A percentile compares a stretch with the other conserved stretches of the same genome.
Conservation (phyloP, 2,888 invertebrate genomes). For the Heliconius charithonia region DNA sequence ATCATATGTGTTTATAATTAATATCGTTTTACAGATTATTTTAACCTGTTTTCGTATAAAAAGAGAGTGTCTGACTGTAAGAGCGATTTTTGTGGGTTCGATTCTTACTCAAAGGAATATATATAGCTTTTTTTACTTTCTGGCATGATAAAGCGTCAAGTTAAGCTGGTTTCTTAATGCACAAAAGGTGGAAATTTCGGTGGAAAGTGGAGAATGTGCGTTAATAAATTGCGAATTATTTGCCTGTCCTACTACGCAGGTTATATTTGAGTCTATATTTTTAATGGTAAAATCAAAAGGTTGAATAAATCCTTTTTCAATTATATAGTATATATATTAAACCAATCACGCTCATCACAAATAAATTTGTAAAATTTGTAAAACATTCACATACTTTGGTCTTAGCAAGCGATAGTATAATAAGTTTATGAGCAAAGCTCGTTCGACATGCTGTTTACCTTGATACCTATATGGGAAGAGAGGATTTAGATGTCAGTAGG, state of each 20-base stretch:
- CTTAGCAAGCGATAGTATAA: neutral
- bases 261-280: too few relatives aligned
- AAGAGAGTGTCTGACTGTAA: too few relatives aligned
- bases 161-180: neutral
- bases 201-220: too few relatives aligned
- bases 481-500: constrained; percentile 13
- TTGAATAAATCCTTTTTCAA: too few relatives aligned
- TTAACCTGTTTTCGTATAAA: too few relatives aligned
- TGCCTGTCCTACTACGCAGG: too few relatives aligned
- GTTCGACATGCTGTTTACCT: constrained; percentile 27
- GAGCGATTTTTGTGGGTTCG: neutral
- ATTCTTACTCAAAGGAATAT: neutral
- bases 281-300: too few relatives aligned
- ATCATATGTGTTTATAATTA: neutral
- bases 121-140: neutral
- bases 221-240: too few relatives aligned
- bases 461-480: constrained; percentile 14
- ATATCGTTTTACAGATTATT: too few relatives aligned
- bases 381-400: neutral
- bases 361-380: neutral
- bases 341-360: too few relatives aligned
- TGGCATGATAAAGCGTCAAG: neutral
- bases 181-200: too few relatives aligned
- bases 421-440: constrained; percentile 25
- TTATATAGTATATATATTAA: too few relatives aligned